Base-by-base conservation (phyloP, 1,140 invertebrate genomes). In the Papilio glaucus region DNA sequence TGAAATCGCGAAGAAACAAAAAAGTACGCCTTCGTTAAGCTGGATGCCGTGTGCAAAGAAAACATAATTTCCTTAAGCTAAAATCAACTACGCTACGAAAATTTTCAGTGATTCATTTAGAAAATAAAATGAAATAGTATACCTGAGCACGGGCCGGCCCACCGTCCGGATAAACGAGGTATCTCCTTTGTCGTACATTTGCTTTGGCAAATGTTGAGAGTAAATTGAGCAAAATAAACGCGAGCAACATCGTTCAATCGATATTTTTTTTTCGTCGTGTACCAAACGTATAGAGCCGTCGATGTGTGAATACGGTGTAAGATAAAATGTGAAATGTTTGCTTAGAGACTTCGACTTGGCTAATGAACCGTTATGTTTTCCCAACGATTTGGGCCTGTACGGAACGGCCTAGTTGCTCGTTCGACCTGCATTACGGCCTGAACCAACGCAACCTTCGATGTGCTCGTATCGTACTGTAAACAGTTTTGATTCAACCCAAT, bases 351-450 rank as follows among this genome's bases (percentile, higher is more conserved):
- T 74, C 80, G 83, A 73, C 78, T 78, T 75, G 83, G 73, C 79
- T 90, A 92, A 91, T 90, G 89, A 92, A 92, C 89, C 90, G 90
- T 91, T 92, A 91, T 90, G 86, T 89, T 92, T 87, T 88, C 83
- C 71, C 80, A 82, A 71, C 80, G 86, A 88, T 88, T 90, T 85
- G 75, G 80, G 71, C 70, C 71, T 79, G 76, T 76, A 68, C 78
- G 62, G 77, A 77, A 80, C 72, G 82, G 71, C 81, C 77, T 75
- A 77, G 74, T 76, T 77, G 72, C 75, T 76, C 68, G 74, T 75
- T 77, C 70, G 67, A 75, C 60, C 63, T 63, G 42, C 68, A 67
- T 57, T 62, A 71, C 29, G 67, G 71, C 21, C 71, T 62, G 73
- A 68, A 74, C 70, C 71, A 63, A 68, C 57, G 41, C 71, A 21